Evolutionary conservation across 2,888 invertebrate species (phyloP).

Genomic region (Acanthoscelides obtectus): DNA sequence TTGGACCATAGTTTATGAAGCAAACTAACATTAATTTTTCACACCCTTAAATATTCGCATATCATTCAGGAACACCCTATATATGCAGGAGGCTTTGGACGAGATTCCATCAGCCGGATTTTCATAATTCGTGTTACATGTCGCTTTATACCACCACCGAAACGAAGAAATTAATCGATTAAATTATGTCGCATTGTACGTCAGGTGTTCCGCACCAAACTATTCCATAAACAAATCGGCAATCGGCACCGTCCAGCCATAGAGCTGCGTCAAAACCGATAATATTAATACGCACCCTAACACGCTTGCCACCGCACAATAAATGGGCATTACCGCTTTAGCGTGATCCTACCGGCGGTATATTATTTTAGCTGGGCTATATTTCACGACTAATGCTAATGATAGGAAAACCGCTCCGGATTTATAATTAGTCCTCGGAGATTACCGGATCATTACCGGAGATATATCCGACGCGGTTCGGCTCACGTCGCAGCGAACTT

Average conservation of each 20-base stretch:
- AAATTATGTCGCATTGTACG: too few relatives aligned
- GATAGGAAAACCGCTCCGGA: conserved; percentile 8
- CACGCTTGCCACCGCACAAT: neutral
- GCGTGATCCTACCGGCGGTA: neutral
- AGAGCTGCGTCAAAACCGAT: neutral
- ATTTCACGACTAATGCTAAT: conserved; percentile 10
- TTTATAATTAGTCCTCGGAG: conserved; percentile 12
- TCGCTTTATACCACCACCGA: too few relatives aligned
- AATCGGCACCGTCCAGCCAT: neutral
- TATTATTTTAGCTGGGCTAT: conserved; percentile 7
- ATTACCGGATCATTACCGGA: conserved; percentile 4
- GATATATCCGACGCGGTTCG: neutral
- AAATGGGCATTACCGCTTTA: neutral
- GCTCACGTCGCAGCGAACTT: neutral
- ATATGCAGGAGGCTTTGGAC: too few relatives aligned
- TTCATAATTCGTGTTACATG: too few relatives aligned
- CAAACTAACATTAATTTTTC: too few relatives aligned
- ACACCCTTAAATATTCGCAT: too few relatives aligned
- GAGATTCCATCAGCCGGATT: too few relatives aligned
- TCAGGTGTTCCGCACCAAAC: neutral
- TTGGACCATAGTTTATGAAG: too few relatives aligned
- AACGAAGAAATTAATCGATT: too few relatives aligned
- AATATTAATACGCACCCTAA: neutral
- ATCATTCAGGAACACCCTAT: too few relatives aligned
- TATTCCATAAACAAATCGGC: neutral